These are phyloP conservation scores for Oncorhynchus masou DNA, from an alignment of 2,113 vertebrate species.

Conservation along the genomic window DNA sequence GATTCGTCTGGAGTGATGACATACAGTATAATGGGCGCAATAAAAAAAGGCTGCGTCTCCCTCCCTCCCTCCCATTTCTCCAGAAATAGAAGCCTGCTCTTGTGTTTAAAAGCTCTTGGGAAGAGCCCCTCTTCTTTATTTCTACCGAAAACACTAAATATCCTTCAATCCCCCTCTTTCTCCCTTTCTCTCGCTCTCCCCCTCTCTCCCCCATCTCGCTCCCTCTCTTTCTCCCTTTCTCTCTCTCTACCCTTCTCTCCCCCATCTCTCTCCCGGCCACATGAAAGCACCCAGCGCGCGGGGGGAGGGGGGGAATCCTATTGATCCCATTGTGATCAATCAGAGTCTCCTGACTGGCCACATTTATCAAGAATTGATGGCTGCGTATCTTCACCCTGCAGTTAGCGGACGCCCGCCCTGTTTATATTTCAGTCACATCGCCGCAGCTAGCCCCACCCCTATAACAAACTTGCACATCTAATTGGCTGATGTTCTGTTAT, in stretches of 20 bases:
- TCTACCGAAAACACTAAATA: neutral
- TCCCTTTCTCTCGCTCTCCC: neutral
- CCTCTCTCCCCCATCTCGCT: neutral
- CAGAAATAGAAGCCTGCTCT: constrained; percentile 43
- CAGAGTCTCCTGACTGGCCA: constrained; percentile 5
- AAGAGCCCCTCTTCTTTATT: constrained; percentile 14
- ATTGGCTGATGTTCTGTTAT: constrained; percentile 13
- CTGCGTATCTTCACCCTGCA: constrained; percentile 21
- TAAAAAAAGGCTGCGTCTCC: constrained; percentile 36
- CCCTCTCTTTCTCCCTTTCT: neutral
- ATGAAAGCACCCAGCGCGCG: neutral
- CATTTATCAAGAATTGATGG: constrained; percentile 18
- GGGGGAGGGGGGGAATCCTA: too few relatives aligned
- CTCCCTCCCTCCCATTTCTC: constrained; percentile 10
- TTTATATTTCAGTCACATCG: constrained; percentile 7
- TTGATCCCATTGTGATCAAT: constrained; percentile 2
- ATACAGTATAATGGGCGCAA: constrained; percentile 56
- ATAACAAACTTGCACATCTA: constrained; percentile 1
- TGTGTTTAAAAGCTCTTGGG: constrained; percentile 42
- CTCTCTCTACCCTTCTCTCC: neutral
- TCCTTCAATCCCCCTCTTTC: neutral
- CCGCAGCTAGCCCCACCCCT: constrained; percentile 6
- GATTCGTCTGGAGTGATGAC: constrained; percentile 71
- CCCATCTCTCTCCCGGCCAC: neutral
- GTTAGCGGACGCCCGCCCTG: neutral